A percentile compares a stretch with the other conserved stretches of the same genome.
phyloP scores from a whole-genome alignment of 2,888 invertebrate species.

The Xanthia icteritia region DNA sequence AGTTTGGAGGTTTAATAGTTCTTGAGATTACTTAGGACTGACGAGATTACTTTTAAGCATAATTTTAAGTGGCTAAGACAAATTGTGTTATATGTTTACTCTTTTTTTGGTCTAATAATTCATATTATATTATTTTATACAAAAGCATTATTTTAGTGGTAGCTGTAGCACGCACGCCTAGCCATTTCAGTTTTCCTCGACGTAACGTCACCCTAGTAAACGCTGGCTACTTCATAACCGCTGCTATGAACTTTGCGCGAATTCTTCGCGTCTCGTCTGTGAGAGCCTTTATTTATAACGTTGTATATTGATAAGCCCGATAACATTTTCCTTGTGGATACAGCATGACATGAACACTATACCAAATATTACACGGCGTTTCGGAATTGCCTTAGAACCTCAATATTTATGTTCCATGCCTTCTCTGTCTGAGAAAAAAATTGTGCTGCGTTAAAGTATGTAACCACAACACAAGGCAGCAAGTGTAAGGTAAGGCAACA shows the following conservation, averaged over 20 bases:
- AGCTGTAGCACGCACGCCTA: background rate
- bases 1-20: background rate
- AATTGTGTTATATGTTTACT: no score
- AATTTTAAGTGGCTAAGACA: no score
- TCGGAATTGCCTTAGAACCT: background rate
- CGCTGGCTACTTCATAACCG: background rate
- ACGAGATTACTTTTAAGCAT: no score
- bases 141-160: background rate
- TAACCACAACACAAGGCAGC: no score
- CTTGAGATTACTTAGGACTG: no score
- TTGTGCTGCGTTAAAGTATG: background rate
- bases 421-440: background rate
- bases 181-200: no score
- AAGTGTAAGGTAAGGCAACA: no score
- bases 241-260: background rate
- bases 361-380: background rate
- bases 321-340: slow-evolving; percentile 20
- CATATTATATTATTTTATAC: no score
- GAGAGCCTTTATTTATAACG: slow-evolving; percentile 15
- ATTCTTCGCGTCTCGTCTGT: slow-evolving; percentile 6
- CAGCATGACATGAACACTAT: background rate
- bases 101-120: no score
- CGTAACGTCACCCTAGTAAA: background rate
- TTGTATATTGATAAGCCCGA: slow-evolving; percentile 5
- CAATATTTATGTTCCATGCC: background rate